Percentiles rank a stretch among this genome's conserved stretches.
phyloP scores from a whole-genome alignment of 2,888 invertebrate genomes.

The Chrysolina haemoptera region DNA sequence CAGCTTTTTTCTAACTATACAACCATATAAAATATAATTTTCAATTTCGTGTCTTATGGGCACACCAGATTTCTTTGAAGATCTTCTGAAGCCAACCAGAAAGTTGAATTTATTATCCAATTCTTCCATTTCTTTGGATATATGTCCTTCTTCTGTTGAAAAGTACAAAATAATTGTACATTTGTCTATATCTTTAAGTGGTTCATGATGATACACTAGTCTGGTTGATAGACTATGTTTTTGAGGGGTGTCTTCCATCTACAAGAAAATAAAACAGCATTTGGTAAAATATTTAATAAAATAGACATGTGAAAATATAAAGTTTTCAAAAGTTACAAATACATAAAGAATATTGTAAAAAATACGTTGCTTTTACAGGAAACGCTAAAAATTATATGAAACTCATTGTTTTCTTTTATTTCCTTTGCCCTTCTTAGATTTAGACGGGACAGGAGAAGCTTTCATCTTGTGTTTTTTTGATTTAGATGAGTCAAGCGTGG shows the following conservation, averaged over 20 bases:
- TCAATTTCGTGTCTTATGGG: slow-evolving; percentile 53
- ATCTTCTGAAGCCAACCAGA: slow-evolving; percentile 54
- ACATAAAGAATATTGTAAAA: not conserved
- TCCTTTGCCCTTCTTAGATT: slow-evolving; percentile 43
- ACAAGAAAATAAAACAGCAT: slow-evolving; percentile 35
- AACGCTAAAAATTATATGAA: not conserved
- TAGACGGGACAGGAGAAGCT: slow-evolving; percentile 17
- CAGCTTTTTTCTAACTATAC: slow-evolving; percentile 52
- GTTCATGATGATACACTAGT: slow-evolving; percentile 52
- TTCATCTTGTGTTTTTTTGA: slow-evolving; percentile 1
- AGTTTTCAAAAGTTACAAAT: not conserved
- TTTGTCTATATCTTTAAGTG: slow-evolving; percentile 58
- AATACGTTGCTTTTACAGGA: no score
- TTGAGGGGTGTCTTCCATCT: slow-evolving; percentile 44
- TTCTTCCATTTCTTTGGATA: slow-evolving; percentile 57
- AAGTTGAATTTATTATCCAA: slow-evolving; percentile 62
- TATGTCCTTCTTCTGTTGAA: slow-evolving; percentile 58
- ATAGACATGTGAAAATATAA: not conserved
- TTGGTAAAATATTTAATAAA: no score
- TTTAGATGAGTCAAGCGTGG: slow-evolving; percentile 35
- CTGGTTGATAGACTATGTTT: slow-evolving; percentile 49
- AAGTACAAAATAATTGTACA: slow-evolving; percentile 64
- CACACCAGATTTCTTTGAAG: slow-evolving; percentile 55
- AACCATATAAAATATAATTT: slow-evolving; percentile 57
- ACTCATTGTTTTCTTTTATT: slow-evolving; percentile 48